Evolutionary conservation across 2,888 invertebrate genomes (phyloP), one percentile per base, ranked within the genome.

Genomic region (Branchipolynoe longqiensis): DNA sequence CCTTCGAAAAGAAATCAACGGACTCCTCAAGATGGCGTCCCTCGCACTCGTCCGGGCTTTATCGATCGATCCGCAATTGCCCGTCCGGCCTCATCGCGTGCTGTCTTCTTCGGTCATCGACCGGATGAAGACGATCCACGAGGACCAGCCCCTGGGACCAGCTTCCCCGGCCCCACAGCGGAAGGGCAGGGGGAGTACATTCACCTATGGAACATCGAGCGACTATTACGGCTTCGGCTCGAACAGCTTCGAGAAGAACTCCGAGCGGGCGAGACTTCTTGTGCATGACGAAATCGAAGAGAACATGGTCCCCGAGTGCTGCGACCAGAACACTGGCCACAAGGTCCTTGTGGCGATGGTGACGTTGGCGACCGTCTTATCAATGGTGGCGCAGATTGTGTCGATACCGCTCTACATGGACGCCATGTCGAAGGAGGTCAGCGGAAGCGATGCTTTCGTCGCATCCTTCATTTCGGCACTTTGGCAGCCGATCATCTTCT

Each of bases 381-480:
- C 74, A 14, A 84, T 84, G 78, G 84, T 84, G 6, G 28, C 74
- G 1, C 74, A 78, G n/a, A 36, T 78, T 1, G 31, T 84, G 18
- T 58, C 56, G 22, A 74, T 78, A 1, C 84, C 84, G 0, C 36
- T 84, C 14, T 84, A 74, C 59, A 78, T n/a, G 12, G 74, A 58
- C n/a, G 58, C 78, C 36, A 84, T 84, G 84, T 56, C 74, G 18
- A 59, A 74, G 25, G 0, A 12, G 14, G 41, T 18, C 6, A 74
- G 25, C 18, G 84, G 84, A 4, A 84, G 84, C 33, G 78, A 84
- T 33, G 84, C 84, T 18, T 84, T 78, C 40, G 58, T 84, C 18
- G 84, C 84, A 8, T 84, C 78, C 0, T 58, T 84, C 38, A 36
- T 62, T 22, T 74, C 78, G 0, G 36, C 56, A 2, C 41, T 78